A percentile compares a stretch with the other conserved stretches of the same genome.
Conservation (phyloP, 2,888 invertebrate genomes). For the Monoplex corrugatus region DNA sequence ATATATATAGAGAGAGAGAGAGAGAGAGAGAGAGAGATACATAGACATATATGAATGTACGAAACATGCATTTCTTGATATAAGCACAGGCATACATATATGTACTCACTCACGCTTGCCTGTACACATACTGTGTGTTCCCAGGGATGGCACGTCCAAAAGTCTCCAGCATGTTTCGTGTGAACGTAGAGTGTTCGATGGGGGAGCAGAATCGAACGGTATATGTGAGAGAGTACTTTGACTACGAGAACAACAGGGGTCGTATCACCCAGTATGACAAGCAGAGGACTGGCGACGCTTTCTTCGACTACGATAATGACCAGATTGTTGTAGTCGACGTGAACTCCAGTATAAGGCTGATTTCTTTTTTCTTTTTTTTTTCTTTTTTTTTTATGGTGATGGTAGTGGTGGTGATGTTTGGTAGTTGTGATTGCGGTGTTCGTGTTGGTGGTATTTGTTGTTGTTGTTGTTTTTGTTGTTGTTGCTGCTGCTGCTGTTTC, state of each 20-base stretch:
- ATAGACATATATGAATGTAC: no score
- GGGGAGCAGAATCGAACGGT: slow-evolving; percentile 9
- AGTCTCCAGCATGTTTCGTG: slow-evolving; percentile 14
- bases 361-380: not conserved
- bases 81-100: no score
- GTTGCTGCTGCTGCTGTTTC: no score
- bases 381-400: not conserved
- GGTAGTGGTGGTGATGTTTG: no score
- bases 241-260: slow-evolving; percentile 38
- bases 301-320: slow-evolving; percentile 37
- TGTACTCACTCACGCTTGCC: no score
- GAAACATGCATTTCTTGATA: no score
- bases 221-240: slow-evolving; percentile 25
- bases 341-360: not conserved
- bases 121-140: no score
- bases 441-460: no score
- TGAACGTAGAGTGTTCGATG: slow-evolving; percentile 39
- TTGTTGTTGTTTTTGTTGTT: no score
- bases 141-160: not conserved
- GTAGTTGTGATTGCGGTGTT: no score
- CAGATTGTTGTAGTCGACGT: not conserved
- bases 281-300: not conserved
- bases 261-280: slow-evolving; percentile 16
- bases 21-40: no score
- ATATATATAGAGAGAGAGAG: no score